Percentiles rank a stretch among this genome's conserved stretches.
Conservation (phyloP, 2,113 vertebrate species). For the Nothobranchius furzeri region DNA sequence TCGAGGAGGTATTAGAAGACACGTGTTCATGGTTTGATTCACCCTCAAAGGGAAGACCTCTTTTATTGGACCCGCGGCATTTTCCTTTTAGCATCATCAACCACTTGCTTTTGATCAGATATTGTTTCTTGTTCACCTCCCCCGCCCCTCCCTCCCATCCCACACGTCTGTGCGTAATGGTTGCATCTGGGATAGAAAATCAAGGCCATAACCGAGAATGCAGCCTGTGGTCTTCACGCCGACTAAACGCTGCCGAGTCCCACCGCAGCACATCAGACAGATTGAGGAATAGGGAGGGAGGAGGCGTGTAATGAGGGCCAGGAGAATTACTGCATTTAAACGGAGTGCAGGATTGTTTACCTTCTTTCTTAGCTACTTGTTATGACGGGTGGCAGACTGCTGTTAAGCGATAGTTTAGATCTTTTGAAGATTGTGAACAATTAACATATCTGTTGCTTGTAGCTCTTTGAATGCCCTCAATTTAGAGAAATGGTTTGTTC, state of each 20-base stretch:
- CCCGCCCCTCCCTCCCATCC: neutral
- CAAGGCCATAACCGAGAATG: constrained; percentile 52
- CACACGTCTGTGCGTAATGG: constrained; percentile 39
- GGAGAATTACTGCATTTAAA: constrained; percentile 72
- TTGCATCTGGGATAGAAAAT: constrained; percentile 65
- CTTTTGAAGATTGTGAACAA: neutral
- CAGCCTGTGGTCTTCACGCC: constrained; percentile 67
- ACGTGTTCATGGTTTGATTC: constrained; percentile 7
- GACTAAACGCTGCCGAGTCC: constrained; percentile 67
- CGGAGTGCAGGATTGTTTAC: constrained; percentile 63
- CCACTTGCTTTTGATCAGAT: constrained; percentile 57
- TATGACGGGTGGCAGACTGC: constrained; percentile 46
- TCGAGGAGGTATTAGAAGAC: constrained; percentile 11
- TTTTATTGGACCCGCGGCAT: constrained; percentile 32
- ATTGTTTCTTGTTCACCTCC: constrained; percentile 32
- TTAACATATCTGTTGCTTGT: neutral
- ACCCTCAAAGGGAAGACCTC: constrained; percentile 2
- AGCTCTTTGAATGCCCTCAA: neutral
- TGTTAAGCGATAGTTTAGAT: constrained; percentile 4
- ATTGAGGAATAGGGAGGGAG: constrained; percentile 62
- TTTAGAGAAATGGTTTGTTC: neutral
- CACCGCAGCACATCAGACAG: constrained; percentile 58
- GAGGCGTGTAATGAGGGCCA: constrained; percentile 72
- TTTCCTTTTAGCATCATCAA: constrained; percentile 48
- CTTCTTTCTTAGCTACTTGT: constrained; percentile 51